phyloP scores from a whole-genome alignment of 2,113 vertebrate species.

The Carollia perspicillata region DNA sequence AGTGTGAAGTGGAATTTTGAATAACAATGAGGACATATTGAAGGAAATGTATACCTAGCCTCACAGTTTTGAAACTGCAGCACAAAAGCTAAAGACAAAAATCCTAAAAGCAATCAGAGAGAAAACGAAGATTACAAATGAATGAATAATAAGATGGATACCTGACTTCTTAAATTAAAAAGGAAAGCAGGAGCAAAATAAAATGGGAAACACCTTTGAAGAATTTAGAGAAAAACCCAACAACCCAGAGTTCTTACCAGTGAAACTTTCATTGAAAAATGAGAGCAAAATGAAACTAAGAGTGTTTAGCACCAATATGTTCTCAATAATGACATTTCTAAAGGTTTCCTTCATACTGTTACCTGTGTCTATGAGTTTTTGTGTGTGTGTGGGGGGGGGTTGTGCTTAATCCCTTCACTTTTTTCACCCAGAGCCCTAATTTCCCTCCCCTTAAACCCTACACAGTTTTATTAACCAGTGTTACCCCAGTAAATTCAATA shows the following conservation, averaged over 20 bases:
- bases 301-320: neutral
- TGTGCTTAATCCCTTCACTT: neutral
- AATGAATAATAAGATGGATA: neutral
- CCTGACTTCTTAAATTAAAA: neutral
- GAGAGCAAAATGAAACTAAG: neutral
- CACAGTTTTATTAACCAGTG: neutral
- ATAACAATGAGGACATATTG: neutral
- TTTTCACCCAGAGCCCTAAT: neutral
- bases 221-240: neutral
- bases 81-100: neutral
- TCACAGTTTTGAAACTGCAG: neutral
- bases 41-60: neutral
- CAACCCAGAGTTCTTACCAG: neutral
- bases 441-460: neutral
- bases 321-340: neutral
- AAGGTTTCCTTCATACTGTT: neutral
- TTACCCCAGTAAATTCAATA: neutral
- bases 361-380: neutral
- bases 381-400: no score
- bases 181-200: neutral
- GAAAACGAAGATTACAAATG: neutral
- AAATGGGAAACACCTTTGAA: neutral
- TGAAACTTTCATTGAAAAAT: neutral
- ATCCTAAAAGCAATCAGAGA: neutral
- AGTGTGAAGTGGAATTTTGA: neutral